Evolutionary conservation across 37 sponge, comb jelly and placozoan genomes (phyloP).

Genomic region (Beroe forskalii): DNA sequence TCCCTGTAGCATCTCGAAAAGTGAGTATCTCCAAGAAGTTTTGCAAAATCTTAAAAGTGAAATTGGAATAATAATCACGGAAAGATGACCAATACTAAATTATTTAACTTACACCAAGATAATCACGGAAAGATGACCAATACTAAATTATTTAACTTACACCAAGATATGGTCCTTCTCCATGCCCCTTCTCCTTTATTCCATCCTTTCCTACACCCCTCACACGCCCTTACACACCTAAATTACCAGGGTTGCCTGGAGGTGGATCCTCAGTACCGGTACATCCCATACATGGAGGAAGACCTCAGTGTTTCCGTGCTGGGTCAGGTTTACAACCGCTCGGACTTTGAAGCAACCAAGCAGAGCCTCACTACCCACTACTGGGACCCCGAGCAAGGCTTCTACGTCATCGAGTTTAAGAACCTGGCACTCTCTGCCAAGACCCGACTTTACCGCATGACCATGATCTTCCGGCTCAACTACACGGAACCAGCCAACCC

Average conservation of each 20-base stretch:
- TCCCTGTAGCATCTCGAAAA: not conserved
- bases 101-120: no score
- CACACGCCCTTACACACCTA: no score
- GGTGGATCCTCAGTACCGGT: not conserved
- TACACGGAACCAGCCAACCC: not conserved
- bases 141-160: no score
- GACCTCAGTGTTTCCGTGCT: not conserved
- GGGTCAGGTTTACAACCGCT: not conserved
- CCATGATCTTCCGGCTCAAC: not conserved
- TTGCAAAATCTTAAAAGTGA: no score
- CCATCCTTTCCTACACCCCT: no score
- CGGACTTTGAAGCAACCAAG: not conserved
- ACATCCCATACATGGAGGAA: constrained; percentile 20
- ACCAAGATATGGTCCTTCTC: no score
- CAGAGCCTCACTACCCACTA: not conserved
- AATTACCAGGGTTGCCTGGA: constrained; percentile 8
- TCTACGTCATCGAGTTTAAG: not conserved
- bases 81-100: no score
- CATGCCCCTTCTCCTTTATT: no score
- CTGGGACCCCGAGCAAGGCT: constrained; percentile 1
- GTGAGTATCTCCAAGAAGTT: no score
- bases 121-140: no score
- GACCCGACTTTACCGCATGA: not conserved
- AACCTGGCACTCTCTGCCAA: not conserved
- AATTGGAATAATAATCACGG: no score